Evolutionary conservation across 2,113 vertebrate species (phyloP), one percentile per base, ranked within the genome.

Genomic region (Neogobius melanostomus): DNA sequence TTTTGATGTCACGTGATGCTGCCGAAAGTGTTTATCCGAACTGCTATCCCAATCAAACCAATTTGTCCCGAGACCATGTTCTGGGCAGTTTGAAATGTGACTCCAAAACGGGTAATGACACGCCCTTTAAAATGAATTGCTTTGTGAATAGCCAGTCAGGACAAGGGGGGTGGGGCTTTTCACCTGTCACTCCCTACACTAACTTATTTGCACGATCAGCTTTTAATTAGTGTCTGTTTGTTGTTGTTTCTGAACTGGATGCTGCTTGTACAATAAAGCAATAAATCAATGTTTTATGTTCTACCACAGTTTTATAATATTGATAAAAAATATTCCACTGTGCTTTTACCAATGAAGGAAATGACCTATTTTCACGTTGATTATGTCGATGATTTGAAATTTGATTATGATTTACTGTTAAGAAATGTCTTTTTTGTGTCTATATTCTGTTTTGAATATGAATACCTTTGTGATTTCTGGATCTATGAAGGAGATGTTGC

Each of bases 261-360:
- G 21, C 59, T 44, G 12, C 53, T 8, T 21, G 10, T 28, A 9
- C 15, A 36, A 9, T 11, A 57, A 57, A 57, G 54, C 54, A 51
- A 51, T 51, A 51, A 14, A 14, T 66, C 61, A 46, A 1, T 66
- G 12, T 79, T 51, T 6, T 51, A 51, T 51, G 28, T 51, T 12
- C 7, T 12, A 50, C 49, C 12, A 12, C 12, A 47, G 7, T 52
- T 56, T 56, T 21, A 54, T 56, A 5, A 56, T 21, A 4, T 28
- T 56, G 53, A 4, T 21, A 9, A 56, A 21, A 28, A 21, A 3
- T 10, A 9, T n/a, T 17, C 21, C 8, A 11, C 1, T 53, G 51
- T 56, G 15, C 14, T 61, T 42, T 61, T 44, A 61, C 36, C 59
- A 61, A 61, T 61, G 59, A 61, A 61, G 59, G 59, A 61, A 61